phyloP scores from a whole-genome alignment of 2,113 vertebrate genomes.

The Thryonomys swinderianus region DNA sequence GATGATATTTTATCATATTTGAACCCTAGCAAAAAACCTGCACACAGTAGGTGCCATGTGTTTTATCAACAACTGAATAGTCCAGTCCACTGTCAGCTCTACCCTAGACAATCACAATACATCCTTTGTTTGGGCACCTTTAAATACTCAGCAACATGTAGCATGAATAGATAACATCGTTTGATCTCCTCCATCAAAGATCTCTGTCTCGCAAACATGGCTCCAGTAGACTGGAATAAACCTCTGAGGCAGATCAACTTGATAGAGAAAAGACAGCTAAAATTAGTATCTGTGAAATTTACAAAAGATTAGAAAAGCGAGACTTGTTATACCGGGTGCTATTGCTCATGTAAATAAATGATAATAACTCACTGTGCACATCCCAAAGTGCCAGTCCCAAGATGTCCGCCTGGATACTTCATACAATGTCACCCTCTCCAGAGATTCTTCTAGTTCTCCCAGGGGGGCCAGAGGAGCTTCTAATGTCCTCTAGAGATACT shows the following conservation, averaged over 20 bases:
- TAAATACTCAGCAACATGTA: not conserved
- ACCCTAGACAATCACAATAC: not conserved
- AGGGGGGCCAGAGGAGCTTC: not conserved
- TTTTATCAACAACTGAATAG: not conserved
- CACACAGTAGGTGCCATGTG: not conserved
- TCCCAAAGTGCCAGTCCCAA: not conserved
- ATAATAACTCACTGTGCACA: not conserved
- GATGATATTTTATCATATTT: not conserved
- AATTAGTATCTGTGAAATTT: constrained; percentile 9
- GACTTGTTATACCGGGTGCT: not conserved
- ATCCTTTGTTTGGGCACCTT: not conserved
- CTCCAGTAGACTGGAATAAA: not conserved
- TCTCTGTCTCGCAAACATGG: not conserved
- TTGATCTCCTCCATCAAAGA: not conserved
- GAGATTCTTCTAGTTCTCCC: not conserved
- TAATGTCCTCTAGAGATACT: not conserved
- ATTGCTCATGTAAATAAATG: not conserved
- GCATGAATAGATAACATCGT: not conserved
- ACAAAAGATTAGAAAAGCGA: not conserved
- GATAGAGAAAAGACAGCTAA: not conserved
- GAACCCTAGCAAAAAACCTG: not conserved
- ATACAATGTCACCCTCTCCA: not conserved
- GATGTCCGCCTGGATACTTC: not conserved
- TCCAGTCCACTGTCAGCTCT: not conserved
- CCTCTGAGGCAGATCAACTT: not conserved